Percentiles rank a stretch among this genome's conserved stretches.
phyloP scores from a whole-genome alignment of 2,888 invertebrate genomes.

The Acanthosepion esculentum region DNA sequence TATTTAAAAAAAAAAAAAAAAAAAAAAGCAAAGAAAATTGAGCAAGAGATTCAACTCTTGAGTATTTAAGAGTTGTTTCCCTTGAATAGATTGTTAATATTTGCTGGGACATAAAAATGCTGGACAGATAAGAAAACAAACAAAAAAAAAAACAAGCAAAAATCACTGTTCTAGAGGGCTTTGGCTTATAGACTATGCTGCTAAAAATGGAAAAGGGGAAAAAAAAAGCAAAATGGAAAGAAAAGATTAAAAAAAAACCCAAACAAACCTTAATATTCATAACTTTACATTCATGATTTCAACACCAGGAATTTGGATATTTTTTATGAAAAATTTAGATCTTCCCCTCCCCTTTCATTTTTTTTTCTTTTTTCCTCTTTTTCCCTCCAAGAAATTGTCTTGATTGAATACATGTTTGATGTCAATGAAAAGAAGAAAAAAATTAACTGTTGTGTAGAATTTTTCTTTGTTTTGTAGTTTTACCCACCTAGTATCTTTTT shows the following conservation, averaged over 20 bases:
- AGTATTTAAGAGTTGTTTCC: neutral
- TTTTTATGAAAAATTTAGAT: conserved; percentile 9
- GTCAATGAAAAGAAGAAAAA: neutral
- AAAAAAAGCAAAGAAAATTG: neutral
- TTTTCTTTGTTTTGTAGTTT: neutral
- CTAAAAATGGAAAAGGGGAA: neutral
- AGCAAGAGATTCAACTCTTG: neutral
- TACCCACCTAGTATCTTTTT: conserved; percentile 33
- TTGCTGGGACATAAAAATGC: neutral
- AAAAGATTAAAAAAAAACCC: neutral
- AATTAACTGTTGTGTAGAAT: neutral
- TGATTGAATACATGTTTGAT: conserved; percentile 23
- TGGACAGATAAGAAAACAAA: neutral
- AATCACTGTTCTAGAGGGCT: neutral
- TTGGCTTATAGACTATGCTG: neutral
- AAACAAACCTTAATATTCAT: neutral
- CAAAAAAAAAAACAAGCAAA: neutral
- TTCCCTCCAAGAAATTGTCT: neutral
- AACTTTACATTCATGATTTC: conserved; percentile 16
- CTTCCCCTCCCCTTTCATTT: neutral
- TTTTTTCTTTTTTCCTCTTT: neutral
- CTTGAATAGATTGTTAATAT: neutral
- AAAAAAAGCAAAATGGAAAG: neutral
- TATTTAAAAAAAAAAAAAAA: too few relatives aligned
- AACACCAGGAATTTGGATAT: conserved; percentile 18